A percentile compares a stretch with the other conserved stretches of the same genome.
These are phyloP conservation scores for Mellilla xanthometata DNA, from an alignment of 2,888 invertebrate genomes.

Conservation along the genomic window DNA sequence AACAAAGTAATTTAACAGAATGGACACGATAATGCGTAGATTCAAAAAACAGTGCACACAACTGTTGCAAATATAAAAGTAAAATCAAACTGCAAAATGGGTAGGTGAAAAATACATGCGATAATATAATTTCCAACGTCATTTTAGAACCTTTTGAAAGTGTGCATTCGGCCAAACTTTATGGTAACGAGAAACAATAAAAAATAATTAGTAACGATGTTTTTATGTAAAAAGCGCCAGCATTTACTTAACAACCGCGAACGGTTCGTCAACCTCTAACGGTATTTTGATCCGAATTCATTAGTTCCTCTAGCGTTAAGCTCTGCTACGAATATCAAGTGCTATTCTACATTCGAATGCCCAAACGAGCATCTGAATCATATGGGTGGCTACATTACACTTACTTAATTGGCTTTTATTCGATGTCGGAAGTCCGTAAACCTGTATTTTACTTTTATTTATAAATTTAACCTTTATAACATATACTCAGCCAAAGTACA, in stretches of 20 bases:
- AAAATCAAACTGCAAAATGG: not conserved
- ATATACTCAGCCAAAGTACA: too few species aligned
- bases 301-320: constrained; percentile 42
- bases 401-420: too few species aligned
- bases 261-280: constrained; percentile 68
- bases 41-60: too few species aligned
- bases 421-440: too few species aligned
- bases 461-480: too few species aligned
- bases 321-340: constrained; percentile 29
- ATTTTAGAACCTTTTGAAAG: constrained; percentile 19
- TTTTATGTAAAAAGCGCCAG: constrained; percentile 44
- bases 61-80: not conserved
- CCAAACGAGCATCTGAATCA: constrained; percentile 2
- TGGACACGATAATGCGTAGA: too few species aligned
- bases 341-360: constrained; percentile 18
- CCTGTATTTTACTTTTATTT: too few species aligned
- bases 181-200: constrained; percentile 31
- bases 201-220: constrained; percentile 29
- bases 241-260: constrained; percentile 50
- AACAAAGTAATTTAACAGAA: not conserved
- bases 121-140: constrained; percentile 9
- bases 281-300: constrained; percentile 66
- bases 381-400: not conserved
- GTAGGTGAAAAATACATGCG: constrained; percentile 7
- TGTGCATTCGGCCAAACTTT: constrained; percentile 26